Evolutionary conservation across 2,797 vertebrate species (phyloP).

Genomic region (Cyclura pinguis): DNA sequence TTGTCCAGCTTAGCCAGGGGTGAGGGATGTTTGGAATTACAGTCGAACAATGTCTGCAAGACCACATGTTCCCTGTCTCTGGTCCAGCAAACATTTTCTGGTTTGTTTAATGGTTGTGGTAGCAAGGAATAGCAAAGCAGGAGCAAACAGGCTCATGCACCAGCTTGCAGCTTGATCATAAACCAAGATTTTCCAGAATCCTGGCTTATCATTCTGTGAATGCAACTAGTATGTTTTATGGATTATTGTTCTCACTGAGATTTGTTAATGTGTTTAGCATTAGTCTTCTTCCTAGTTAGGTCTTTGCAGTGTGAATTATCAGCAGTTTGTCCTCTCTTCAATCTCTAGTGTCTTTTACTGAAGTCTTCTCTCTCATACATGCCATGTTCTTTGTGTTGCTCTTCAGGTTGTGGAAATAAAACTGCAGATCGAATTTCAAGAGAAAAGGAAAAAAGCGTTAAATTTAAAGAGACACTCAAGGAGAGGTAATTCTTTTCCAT

Average conservation of each 20-base stretch:
- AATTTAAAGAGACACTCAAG: constrained; percentile 83
- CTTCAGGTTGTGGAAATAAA: constrained; percentile 94
- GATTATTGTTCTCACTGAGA: neutral
- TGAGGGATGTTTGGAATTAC: neutral
- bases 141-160: no score
- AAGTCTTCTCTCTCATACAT: neutral
- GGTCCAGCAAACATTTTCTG: neutral
- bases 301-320: neutral
- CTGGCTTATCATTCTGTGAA: neutral
- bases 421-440: constrained; percentile 91
- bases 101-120: neutral
- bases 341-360: neutral
- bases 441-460: constrained; percentile 88
- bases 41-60: neutral
- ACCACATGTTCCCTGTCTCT: neutral
- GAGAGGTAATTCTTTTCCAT: constrained; percentile 80
- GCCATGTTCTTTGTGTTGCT: constrained; percentile 18
- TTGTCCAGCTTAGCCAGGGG: neutral
- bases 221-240: neutral
- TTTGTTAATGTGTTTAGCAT: neutral
- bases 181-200: neutral
- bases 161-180: no score
- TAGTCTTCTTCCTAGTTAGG: neutral
- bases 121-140: no score
- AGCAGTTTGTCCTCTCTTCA: no score